Base-by-base conservation (phyloP, 2,888 invertebrate species). In the Rhaphigaster nebulosa region DNA sequence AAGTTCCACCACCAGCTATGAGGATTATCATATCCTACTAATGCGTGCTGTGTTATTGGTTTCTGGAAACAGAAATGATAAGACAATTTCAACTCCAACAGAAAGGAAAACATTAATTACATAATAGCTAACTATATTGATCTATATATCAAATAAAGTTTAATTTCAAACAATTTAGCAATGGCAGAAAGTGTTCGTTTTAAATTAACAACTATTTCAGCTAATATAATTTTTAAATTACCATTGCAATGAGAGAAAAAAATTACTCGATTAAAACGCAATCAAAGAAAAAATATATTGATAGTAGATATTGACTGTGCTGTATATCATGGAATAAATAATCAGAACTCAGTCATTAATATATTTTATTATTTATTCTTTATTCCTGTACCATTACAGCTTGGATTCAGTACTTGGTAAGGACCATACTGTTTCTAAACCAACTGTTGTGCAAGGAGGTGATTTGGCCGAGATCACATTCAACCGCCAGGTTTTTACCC, bases 11-110 rank as follows among this genome's bases (percentile, higher is more conserved):
- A 45, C 70, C 50, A 56, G 90, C 45, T 84, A 15, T 84, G 84
- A 26, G 45, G 50, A 88, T 76, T 41, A 87, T 87, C 34, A 41
- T 70, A 52, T 52, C 52, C 54, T 38, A n/a, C 52, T 84, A 84
- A 84, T 84, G 84, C 45, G 12, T 84, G 84, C 12, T 45, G 41
- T 26, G 23, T 84, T n/a, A 84, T 50, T 38, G 65, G 70, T 29
- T 70, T 91, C 29, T 52, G 56, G 41, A 60, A 91, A 91, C 52
- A 41, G 41, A 65, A 65, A 60, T 60, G n/a, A 60, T 60, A n/a
- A 2, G 26, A 13, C 15, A 0, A 65, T 65, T 65, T 10, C 13
- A 65, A 6, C 65, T n/a, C 12, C n/a, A 60, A 60, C n/a, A 76
- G 20, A 38, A 5, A 76, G 6, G 10, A 41, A 80, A 29, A 80